Evolutionary conservation across 2,797 vertebrate genomes (phyloP).

Genomic region (Streptopelia turtur): DNA sequence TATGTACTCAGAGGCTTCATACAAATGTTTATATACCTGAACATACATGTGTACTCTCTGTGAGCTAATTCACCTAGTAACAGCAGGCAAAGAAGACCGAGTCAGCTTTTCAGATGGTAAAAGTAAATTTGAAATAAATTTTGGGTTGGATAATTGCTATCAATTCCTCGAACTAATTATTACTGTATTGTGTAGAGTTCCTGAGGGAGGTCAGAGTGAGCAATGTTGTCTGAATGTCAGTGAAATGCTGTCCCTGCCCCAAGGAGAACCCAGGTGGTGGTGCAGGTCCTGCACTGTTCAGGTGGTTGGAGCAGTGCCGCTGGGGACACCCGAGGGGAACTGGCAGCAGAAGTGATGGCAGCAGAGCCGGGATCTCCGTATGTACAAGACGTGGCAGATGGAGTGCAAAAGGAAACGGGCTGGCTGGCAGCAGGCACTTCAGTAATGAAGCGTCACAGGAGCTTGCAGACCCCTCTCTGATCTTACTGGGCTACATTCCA

Average conservation of each 20-base stretch:
- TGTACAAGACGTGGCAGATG: constrained; percentile 61
- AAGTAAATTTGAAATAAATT: neutral
- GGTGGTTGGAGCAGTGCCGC: neutral
- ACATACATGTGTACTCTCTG: neutral
- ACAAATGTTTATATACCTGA: neutral
- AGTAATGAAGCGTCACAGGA: constrained; percentile 9
- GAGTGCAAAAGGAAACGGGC: constrained; percentile 22
- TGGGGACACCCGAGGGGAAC: neutral
- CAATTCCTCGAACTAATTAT: neutral
- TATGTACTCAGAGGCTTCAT: neutral
- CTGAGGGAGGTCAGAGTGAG: neutral
- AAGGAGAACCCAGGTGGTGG: neutral
- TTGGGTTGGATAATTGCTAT: neutral
- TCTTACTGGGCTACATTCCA: constrained; percentile 49
- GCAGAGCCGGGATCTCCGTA: neutral
- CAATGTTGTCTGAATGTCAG: neutral
- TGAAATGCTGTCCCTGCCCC: neutral
- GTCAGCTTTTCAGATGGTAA: neutral
- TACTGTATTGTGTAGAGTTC: neutral
- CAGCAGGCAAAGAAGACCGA: neutral
- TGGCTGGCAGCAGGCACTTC: constrained; percentile 41
- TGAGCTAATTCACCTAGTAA: neutral
- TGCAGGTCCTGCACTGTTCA: neutral
- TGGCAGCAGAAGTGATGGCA: neutral
- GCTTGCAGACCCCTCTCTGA: neutral